A percentile compares a stretch with the other conserved stretches of the same genome.
phyloP scores from a whole-genome alignment of 2,797 vertebrate genomes.

The Cyprinodon diabolis region DNA sequence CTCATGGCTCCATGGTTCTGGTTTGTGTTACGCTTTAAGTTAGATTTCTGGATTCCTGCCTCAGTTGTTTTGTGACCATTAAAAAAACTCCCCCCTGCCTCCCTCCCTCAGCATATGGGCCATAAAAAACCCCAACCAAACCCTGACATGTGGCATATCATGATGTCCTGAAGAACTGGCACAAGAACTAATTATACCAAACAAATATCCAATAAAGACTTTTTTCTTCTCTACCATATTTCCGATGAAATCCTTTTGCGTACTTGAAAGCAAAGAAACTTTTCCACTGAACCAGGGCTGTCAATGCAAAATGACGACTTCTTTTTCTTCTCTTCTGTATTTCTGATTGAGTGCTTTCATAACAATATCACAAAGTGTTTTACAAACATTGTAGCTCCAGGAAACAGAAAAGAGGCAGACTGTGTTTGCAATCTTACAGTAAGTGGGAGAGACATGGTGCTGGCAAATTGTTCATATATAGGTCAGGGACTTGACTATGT shows the following conservation, averaged over 20 bases:
- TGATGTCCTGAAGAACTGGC: no score
- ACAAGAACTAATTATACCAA: no score
- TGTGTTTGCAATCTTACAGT: constrained; percentile 38
- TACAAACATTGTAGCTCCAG: constrained; percentile 21
- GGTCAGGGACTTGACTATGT: constrained; percentile 55
- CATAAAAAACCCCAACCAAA: no score
- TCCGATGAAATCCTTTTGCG: not conserved
- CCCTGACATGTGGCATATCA: no score
- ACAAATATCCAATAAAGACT: no score
- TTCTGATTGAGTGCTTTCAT: constrained; percentile 27
- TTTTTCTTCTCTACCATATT: no score
- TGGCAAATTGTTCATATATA: constrained; percentile 54
- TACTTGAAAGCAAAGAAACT: not conserved
- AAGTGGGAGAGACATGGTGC: constrained; percentile 40
- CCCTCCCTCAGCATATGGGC: no score
- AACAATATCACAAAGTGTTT: constrained; percentile 25
- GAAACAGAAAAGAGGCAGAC: constrained; percentile 27
- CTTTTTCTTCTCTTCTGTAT: not conserved
- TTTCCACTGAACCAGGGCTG: not conserved
- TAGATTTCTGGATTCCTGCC: no score
- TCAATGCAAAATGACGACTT: constrained; percentile 5
- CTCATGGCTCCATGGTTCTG: no score
- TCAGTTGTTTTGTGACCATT: no score
- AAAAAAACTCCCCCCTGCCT: no score
- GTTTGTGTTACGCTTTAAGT: no score